phyloP scores from a whole-genome alignment of 2,797 vertebrate species.

The Emys orbicularis region DNA sequence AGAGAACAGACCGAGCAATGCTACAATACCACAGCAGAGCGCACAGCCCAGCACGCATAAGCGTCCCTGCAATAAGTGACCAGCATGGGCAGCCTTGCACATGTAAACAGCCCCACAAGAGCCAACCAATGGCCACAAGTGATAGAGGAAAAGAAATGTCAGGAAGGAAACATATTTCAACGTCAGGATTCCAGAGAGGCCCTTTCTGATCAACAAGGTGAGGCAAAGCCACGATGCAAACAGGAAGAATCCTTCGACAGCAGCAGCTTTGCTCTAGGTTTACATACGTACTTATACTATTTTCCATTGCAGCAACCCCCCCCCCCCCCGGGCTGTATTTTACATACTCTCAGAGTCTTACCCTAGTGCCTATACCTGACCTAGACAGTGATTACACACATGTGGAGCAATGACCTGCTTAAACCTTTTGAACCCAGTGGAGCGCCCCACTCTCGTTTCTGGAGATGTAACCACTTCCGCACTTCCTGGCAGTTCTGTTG shows the following conservation, averaged over 20 bases:
- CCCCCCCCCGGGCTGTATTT: fast-evolving
- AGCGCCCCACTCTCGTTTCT: background rate
- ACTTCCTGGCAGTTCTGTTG: background rate
- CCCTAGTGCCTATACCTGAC: background rate
- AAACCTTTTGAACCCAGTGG: background rate
- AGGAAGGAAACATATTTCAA: background rate
- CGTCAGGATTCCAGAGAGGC: background rate
- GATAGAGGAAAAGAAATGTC: background rate
- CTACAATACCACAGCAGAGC: background rate
- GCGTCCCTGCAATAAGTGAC: background rate
- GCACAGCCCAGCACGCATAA: background rate
- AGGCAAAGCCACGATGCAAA: background rate
- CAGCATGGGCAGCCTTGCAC: background rate
- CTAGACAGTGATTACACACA: fast-evolving
- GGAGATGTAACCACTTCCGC: fast-evolving
- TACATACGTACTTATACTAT: too few species aligned
- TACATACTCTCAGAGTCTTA: background rate
- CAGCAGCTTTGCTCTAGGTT: background rate
- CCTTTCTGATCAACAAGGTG: background rate
- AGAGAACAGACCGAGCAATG: background rate
- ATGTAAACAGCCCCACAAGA: background rate
- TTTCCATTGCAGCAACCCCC: background rate
- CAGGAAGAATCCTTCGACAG: background rate
- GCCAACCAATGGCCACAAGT: background rate
- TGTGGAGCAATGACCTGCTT: background rate